Conservation (phyloP, 1,140 invertebrate genomes). For the Muscidifurax raptorellus region DNA sequence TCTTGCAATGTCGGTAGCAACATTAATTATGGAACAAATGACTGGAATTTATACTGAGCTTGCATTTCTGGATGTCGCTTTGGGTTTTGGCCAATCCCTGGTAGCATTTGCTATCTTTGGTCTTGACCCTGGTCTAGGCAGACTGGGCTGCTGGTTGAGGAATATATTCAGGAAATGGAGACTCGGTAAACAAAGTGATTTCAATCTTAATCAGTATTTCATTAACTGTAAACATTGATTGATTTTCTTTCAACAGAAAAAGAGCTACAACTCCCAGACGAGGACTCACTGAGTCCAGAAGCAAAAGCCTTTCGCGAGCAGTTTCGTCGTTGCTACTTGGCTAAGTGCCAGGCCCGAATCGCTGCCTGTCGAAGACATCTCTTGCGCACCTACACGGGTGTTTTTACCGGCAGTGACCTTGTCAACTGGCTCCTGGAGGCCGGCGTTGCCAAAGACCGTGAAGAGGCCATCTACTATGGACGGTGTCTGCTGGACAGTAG, state of each 20-base stretch:
- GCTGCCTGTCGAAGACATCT: conserved; percentile 81
- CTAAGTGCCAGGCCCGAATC: conserved; percentile 87
- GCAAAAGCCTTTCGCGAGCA: conserved; percentile 91
- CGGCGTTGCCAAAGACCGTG: conserved; percentile 84
- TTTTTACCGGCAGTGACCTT: conserved; percentile 89
- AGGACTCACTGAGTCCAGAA: conserved; percentile 85
- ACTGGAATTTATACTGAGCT: conserved; percentile 94
- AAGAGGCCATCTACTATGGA: conserved; percentile 89
- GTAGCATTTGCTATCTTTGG: conserved; percentile 91
- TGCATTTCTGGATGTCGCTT: conserved; percentile 90
- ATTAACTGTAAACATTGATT: conserved; percentile 1
- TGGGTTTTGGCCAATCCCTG: conserved; percentile 92
- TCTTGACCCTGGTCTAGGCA: conserved; percentile 80
- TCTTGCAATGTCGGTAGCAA: conserved; percentile 90
- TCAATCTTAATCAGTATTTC: neutral
- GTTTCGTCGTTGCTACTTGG: conserved; percentile 89
- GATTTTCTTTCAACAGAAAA: conserved; percentile 53
- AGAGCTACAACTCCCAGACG: conserved; percentile 79
- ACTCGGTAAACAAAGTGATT: conserved; percentile 55
- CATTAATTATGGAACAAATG: conserved; percentile 88
- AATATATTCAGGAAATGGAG: conserved; percentile 62
- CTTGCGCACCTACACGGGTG: conserved; percentile 83
- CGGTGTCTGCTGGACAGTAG: conserved; percentile 87
- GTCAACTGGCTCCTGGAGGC: conserved; percentile 90
- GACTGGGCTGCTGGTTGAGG: conserved; percentile 67